Evolutionary conservation across 2,113 vertebrate species (phyloP).

Genomic region (Sigmodon hispidus): DNA sequence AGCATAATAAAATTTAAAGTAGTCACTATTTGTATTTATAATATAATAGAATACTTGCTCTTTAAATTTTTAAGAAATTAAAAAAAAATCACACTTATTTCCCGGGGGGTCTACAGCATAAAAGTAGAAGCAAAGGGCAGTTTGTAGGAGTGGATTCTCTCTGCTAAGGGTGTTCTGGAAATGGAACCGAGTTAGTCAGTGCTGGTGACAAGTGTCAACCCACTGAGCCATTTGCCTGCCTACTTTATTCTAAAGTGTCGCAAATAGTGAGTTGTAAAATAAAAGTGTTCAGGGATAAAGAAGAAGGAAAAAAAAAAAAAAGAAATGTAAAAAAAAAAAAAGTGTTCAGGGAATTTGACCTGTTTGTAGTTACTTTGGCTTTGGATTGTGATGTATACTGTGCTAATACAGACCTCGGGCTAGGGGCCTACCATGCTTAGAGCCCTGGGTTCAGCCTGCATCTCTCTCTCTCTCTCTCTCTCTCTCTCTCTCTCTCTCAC

Average conservation of each 20-base stretch:
- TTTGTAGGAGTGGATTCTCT: not conserved
- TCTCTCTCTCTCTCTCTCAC: not conserved
- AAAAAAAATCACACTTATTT: not conserved
- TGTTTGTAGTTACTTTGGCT: slow-evolving; percentile 47
- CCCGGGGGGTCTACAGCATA: not conserved
- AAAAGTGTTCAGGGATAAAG: no score
- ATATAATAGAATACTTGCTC: slow-evolving; percentile 10
- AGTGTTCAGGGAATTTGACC: slow-evolving; percentile 9
- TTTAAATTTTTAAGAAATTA: not conserved
- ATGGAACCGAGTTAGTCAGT: not conserved
- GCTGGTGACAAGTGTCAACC: not conserved
- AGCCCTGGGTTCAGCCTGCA: not conserved
- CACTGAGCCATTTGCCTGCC: not conserved
- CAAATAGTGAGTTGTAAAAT: slow-evolving; percentile 43
- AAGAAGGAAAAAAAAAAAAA: no score
- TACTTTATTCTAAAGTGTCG: not conserved
- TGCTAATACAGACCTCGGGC: not conserved
- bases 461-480: no score
- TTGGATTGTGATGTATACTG: slow-evolving; percentile 31
- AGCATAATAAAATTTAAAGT: slow-evolving; percentile 31
- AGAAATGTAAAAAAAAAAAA: no score
- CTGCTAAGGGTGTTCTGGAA: not conserved
- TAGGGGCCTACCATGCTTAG: not conserved
- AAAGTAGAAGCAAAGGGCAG: not conserved
- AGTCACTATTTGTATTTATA: slow-evolving; percentile 28